Percentiles rank a stretch among this genome's conserved stretches.
These are phyloP conservation scores for Tipula confusa DNA, from an alignment of 2,888 invertebrate genomes.

Conservation along the genomic window DNA sequence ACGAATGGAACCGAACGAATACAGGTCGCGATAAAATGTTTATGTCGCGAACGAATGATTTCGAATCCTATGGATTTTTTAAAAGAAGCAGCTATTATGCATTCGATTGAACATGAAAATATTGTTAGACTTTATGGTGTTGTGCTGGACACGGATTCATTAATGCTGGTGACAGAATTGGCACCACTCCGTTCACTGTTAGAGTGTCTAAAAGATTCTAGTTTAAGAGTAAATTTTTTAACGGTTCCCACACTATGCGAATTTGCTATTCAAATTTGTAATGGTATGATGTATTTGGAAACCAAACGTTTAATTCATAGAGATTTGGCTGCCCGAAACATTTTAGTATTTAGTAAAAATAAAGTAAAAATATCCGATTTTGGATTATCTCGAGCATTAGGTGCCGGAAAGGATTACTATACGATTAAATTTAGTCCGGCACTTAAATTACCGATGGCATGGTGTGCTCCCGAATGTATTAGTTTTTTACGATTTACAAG, in stretches of 20 bases:
- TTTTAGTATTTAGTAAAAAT: conserved; percentile 92
- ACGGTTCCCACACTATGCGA: conserved; percentile 89
- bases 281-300: conserved; percentile 97
- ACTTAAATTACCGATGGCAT: conserved; percentile 94
- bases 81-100: conserved; percentile 98
- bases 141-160: conserved; percentile 83
- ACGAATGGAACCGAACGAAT: conserved; percentile 89
- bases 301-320: conserved; percentile 94
- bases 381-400: conserved; percentile 89
- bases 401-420: conserved; percentile 98
- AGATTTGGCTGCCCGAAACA: conserved; percentile 95
- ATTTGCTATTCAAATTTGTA: conserved; percentile 92
- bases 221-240: conserved; percentile 80
- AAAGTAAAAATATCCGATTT: conserved; percentile 99
- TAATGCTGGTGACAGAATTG: conserved; percentile 82
- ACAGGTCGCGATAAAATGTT: conserved; percentile 95
- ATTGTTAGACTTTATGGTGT: conserved; percentile 97
- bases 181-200: conserved; percentile 91
- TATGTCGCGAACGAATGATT: conserved; percentile 91
- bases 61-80: conserved; percentile 94
- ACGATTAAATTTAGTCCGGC: conserved; percentile 97
- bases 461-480: conserved; percentile 99
- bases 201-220: conserved; percentile 92
- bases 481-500: conserved; percentile 93
- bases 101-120: conserved; percentile 93